Evolutionary conservation across 2,888 invertebrate genomes (phyloP), one percentile per base, ranked within the genome.

Genomic region (Schrankia costaestrigalis): DNA sequence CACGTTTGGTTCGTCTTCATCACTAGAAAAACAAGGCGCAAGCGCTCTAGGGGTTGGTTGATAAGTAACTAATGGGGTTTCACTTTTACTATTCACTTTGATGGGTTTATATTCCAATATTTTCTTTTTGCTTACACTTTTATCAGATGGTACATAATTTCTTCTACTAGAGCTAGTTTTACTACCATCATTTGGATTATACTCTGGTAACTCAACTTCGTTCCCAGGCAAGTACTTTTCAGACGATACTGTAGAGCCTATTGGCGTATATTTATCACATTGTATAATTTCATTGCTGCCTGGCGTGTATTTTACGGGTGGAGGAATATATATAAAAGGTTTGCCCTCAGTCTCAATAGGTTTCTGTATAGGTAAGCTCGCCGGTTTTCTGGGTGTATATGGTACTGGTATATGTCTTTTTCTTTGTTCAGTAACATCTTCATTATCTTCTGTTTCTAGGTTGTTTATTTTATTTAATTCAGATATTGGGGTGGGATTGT

Each of bases 401-500:
- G 89, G 89, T 26, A 89, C 87, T 31, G 89, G 89, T 51, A 89
- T 89, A 54, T 89, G 89, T 56, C 78, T 74, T 45, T 69, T 81
- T 51, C 69, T 74, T 56, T 78, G 78, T 53, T 85, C 85, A 41
- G 56, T 64, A 26, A 40, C 47, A 22, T 80, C 83, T 31, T 81
- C 78, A 38, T 60, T 72, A 30, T 54, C 49, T 44, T 76, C 79
- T 17, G 57, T 49, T 26, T 78, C 78, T 32, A 59, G 47, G 49
- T 60, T 78, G 47, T 65, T 78, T 39, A 81, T 81, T 67, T 87
- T 89, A 40, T 87, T 83, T 15, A 92, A 71, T 71, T 92, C 90
- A 0, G 91, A 78, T 62, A 92, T 92, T 0, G 92, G 92, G 1
- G 92, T 92, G 12, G 92, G 92, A 63, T 91, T 91, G 58, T 92